A percentile compares a stretch with the other conserved stretches of the same genome.
Conservation (phyloP, 2,888 invertebrate genomes). For the Drosophila bunnanda region DNA sequence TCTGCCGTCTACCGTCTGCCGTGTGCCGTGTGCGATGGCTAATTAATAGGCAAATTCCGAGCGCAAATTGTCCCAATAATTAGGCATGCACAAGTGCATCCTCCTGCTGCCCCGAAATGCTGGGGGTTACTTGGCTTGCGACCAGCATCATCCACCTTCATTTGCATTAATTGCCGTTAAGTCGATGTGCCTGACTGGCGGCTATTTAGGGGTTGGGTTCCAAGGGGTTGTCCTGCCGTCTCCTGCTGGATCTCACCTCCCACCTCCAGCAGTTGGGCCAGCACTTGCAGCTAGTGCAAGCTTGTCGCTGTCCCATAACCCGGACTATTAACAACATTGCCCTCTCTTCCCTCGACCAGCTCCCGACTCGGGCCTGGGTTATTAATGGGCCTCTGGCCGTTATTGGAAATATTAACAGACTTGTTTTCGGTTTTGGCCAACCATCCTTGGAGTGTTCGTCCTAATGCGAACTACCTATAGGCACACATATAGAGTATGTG, state of each 20-base stretch:
- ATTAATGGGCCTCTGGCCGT: constrained; percentile 65
- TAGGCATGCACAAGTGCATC: constrained; percentile 78
- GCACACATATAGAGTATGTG: background rate
- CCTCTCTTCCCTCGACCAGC: background rate
- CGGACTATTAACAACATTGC: constrained; percentile 67
- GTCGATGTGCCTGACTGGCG: constrained; percentile 60
- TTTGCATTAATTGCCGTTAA: constrained; percentile 79
- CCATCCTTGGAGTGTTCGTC: constrained; percentile 5
- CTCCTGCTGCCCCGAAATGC: constrained; percentile 27
- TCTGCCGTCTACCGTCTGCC: constrained; percentile 18
- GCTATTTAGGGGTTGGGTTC: constrained; percentile 46
- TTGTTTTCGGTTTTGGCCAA: constrained; percentile 48
- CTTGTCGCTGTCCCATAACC: constrained; percentile 60
- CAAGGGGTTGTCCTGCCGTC: background rate
- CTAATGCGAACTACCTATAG: background rate
- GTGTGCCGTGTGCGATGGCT: constrained; percentile 63
- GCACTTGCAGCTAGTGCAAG: constrained; percentile 70
- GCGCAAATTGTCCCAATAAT: constrained; percentile 77
- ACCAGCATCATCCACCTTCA: constrained; percentile 65
- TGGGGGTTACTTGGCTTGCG: constrained; percentile 29
- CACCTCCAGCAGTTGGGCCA: constrained; percentile 6
- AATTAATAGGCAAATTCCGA: constrained; percentile 80
- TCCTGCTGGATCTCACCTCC: constrained; percentile 1
- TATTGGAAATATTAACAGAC: constrained; percentile 74
- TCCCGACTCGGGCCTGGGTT: constrained; percentile 30